Conservation (phyloP, 2,888 invertebrate genomes). For the Standfussiana lucernea region DNA sequence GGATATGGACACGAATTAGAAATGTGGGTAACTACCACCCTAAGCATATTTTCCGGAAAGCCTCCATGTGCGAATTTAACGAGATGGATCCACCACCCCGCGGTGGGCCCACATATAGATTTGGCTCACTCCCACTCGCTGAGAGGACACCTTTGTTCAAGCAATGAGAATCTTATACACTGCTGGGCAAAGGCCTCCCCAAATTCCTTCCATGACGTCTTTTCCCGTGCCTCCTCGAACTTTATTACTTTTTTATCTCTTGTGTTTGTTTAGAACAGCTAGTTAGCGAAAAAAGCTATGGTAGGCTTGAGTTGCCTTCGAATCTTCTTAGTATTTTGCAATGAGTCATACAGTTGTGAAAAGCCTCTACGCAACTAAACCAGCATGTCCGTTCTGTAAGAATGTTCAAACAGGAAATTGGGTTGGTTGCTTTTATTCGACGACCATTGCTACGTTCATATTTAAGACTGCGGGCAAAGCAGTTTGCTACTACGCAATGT, state of each 20-base stretch:
- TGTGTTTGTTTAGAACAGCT: background rate
- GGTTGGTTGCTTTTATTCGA: background rate
- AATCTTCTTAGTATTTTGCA: constrained; percentile 23
- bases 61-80: background rate
- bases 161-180: background rate
- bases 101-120: background rate
- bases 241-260: background rate
- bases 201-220: no score
- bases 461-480: background rate
- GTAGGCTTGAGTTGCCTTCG: background rate
- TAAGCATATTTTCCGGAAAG: background rate
- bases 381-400: constrained; percentile 3
- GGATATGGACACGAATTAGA: background rate
- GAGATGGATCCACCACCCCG: background rate
- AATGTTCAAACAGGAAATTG: constrained; percentile 42
- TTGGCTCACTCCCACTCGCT: background rate
- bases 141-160: background rate
- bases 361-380: background rate
- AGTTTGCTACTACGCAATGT: constrained; percentile 8
- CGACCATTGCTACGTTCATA: background rate
- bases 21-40: background rate
- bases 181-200: no score
- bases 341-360: constrained; percentile 41
- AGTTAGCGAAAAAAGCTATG: background rate
- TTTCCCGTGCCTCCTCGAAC: no score